Evolutionary conservation across 2,888 invertebrate species (phyloP).

Genomic region (Drosophila monieri): DNA sequence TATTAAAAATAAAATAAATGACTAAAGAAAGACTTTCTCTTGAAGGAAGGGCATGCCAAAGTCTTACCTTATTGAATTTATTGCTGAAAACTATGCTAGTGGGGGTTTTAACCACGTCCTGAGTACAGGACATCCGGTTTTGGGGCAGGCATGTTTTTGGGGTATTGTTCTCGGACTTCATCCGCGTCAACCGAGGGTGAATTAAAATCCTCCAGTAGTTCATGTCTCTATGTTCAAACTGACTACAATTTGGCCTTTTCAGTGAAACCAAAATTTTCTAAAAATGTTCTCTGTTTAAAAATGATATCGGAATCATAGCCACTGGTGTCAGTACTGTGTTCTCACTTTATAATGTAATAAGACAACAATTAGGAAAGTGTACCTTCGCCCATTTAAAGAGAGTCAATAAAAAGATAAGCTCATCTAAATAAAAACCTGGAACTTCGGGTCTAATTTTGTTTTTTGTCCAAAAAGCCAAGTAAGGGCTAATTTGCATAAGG

Average conservation of each 20-base stretch:
- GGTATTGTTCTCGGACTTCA: neutral
- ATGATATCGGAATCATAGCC: neutral
- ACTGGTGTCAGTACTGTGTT: neutral
- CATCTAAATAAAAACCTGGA: neutral
- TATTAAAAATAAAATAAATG: slow-evolving; percentile 9
- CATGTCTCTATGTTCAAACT: neutral
- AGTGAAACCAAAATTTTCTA: neutral
- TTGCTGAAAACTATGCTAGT: slow-evolving; percentile 78
- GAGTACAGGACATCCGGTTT: neutral
- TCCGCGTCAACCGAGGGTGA: neutral
- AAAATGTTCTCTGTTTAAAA: neutral
- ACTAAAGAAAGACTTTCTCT: neutral
- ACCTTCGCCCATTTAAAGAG: neutral
- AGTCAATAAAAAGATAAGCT: slow-evolving; percentile 3
- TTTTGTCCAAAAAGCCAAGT: slow-evolving; percentile 1
- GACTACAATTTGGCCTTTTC: neutral
- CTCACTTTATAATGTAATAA: neutral
- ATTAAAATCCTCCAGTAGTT: neutral
- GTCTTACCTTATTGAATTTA: slow-evolving; percentile 59
- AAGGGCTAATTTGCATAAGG: slow-evolving; percentile 35
- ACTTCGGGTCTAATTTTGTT: slow-evolving; percentile 3
- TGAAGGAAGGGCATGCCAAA: neutral
- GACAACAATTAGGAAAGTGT: neutral
- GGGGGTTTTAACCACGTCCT: slow-evolving; percentile 20
- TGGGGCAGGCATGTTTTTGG: neutral